A percentile compares a stretch with the other conserved stretches of the same genome.
Conservation (phyloP, 2,888 invertebrate species). For the Drosophila imparisetae region DNA sequence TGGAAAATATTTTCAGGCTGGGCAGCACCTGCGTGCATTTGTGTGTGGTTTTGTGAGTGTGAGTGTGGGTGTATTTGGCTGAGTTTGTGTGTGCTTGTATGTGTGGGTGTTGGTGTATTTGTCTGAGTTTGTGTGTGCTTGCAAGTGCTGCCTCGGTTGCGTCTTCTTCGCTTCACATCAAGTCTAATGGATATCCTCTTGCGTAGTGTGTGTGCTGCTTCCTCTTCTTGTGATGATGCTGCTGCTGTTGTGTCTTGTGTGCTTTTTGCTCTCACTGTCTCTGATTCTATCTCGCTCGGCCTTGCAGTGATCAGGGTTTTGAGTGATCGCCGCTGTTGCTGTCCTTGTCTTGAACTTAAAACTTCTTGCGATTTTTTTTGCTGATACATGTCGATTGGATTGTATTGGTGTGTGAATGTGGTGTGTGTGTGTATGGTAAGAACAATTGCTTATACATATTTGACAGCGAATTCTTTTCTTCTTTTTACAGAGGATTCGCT, state of each 20-base stretch:
- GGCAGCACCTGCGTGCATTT: constrained; percentile 23
- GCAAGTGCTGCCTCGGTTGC: constrained; percentile 20
- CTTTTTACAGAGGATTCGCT: not conserved
- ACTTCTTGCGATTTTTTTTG: constrained; percentile 10
- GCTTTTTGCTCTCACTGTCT: not conserved
- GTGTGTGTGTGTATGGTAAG: not conserved
- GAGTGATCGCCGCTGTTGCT: constrained; percentile 1
- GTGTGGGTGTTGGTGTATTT: not conserved
- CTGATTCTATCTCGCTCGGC: constrained; percentile 12
- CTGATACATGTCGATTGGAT: not conserved
- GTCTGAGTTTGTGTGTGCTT: not conserved
- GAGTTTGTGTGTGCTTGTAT: not conserved
- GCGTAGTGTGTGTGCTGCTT: not conserved
- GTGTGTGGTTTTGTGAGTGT: not conserved
- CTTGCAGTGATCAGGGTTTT: constrained; percentile 6
- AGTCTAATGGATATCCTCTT: not conserved
- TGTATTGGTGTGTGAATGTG: not conserved
- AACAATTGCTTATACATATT: not conserved
- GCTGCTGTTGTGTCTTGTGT: not conserved
- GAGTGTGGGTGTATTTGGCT: not conserved
- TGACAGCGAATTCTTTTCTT: not conserved
- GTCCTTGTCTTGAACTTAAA: constrained; percentile 4
- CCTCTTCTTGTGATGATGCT: not conserved
- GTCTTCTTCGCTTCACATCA: not conserved
- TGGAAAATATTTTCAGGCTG: constrained; percentile 10